Conservation (phyloP, 53 echinoderm and acorn worm species). For the Antedon mediterranea region DNA sequence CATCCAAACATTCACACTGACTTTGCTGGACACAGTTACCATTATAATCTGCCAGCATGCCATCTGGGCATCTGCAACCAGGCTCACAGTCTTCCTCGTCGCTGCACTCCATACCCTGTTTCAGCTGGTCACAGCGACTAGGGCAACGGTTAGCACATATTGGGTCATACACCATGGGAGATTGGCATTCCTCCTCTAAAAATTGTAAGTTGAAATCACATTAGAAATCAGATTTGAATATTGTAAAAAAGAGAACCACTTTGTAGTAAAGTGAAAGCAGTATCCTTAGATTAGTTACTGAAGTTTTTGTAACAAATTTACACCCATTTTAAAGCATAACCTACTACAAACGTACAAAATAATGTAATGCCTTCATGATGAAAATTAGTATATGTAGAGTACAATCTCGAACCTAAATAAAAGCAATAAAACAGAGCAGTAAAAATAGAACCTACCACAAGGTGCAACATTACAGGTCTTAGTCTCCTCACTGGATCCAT, state of each 20-base stretch:
- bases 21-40: neutral
- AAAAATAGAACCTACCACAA: neutral
- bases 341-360: too few species aligned
- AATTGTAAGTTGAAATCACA: too few species aligned
- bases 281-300: too few species aligned
- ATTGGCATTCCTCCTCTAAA: neutral
- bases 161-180: neutral
- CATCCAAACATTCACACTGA: neutral
- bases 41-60: neutral
- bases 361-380: too few species aligned
- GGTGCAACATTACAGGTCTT: neutral
- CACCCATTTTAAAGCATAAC: too few species aligned
- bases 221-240: too few species aligned
- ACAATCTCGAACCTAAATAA: too few species aligned
- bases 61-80: neutral
- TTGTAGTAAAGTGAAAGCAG: too few species aligned
- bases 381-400: too few species aligned
- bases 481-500: neutral
- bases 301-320: too few species aligned
- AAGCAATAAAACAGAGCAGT: too few species aligned
- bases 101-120: neutral
- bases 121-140: neutral
- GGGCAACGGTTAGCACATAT: neutral
- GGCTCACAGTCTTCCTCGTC: neutral
- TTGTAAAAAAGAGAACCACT: too few species aligned